A percentile compares a stretch with the other conserved stretches of the same genome.
Conservation (phyloP, 2,797 vertebrate species). For the Emys orbicularis region DNA sequence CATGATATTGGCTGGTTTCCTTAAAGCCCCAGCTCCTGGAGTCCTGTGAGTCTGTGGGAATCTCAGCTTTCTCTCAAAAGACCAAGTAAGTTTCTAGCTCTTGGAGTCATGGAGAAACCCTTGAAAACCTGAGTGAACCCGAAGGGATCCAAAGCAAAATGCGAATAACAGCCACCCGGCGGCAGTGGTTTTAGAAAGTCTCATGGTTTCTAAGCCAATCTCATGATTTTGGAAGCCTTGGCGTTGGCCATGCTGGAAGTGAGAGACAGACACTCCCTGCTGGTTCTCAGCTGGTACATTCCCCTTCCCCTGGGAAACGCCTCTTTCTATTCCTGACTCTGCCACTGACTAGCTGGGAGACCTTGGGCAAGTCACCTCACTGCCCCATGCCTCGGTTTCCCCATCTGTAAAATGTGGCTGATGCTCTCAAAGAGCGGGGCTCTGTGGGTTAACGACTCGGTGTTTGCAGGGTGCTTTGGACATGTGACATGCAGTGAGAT, state of each 20-base stretch:
- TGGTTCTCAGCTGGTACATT: fast-evolving
- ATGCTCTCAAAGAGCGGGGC: neutral
- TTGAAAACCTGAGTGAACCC: neutral
- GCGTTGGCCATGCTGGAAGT: fast-evolving
- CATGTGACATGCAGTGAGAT: neutral
- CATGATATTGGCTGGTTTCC: neutral
- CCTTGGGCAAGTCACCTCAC: neutral
- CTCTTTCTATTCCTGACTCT: neutral
- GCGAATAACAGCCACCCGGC: fast-evolving
- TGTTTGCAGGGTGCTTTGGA: neutral
- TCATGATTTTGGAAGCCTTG: neutral
- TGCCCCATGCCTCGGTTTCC: neutral
- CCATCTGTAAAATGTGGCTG: fast-evolving
- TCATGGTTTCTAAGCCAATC: conserved; percentile 43
- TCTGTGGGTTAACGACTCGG: fast-evolving
- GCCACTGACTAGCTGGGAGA: neutral
- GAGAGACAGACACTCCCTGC: fast-evolving
- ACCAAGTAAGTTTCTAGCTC: neutral
- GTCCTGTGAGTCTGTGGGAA: fast-evolving
- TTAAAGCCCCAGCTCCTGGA: fast-evolving
- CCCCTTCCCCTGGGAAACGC: neutral
- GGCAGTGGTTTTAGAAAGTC: neutral
- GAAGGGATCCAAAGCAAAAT: neutral
- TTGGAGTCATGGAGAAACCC: neutral
- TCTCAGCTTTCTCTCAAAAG: fast-evolving